Evolutionary conservation across 2,888 invertebrate species (phyloP), one percentile per base, ranked within the genome.

Genomic region (Drosophila picticornis): DNA sequence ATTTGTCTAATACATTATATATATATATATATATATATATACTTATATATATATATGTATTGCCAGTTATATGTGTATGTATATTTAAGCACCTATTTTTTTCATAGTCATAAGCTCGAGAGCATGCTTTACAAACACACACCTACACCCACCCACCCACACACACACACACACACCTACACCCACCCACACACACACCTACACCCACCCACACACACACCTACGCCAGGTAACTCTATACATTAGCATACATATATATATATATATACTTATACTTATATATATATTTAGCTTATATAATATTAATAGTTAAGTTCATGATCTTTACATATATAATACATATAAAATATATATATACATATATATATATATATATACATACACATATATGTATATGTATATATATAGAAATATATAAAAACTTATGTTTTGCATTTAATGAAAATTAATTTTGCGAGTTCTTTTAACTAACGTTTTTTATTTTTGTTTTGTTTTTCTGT

Each of bases 81-180:
- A 40, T 40, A 48, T 32, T 27, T 71, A 79, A 63, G 67, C 58
- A 64, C 58, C 29, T 73, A 72, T 72, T 75, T 78, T 80, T 78
- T 80, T 80, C 50, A 67, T 78, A 78, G 76, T 80, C 65, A 56
- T 74, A 84, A 88, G 80, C 85, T 75, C 67, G 56, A 72, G 74
- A 72, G 73, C 83, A 83, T 83, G 88, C 88, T 85, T 80, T 88
- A 69, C 29, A 77, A 29, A 32, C 56, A 61, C 51, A 69, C 57
- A 58, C 58, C 40, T 1, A 34, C 48, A 72, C 19, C 32, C 46
- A 51, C 27, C 40, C 27, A 27, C 38, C 59, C 11, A 58, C 27
- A 51, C 50, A 57, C 51, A 69, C 53, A 48, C 31, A 34, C 48
- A 69, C 16, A 77, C n/a, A 51, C 22, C 38, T 13, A 32, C 38